Evolutionary conservation across 1,140 invertebrate genomes (phyloP).

Genomic region (Eupristina koningsbergeri): DNA sequence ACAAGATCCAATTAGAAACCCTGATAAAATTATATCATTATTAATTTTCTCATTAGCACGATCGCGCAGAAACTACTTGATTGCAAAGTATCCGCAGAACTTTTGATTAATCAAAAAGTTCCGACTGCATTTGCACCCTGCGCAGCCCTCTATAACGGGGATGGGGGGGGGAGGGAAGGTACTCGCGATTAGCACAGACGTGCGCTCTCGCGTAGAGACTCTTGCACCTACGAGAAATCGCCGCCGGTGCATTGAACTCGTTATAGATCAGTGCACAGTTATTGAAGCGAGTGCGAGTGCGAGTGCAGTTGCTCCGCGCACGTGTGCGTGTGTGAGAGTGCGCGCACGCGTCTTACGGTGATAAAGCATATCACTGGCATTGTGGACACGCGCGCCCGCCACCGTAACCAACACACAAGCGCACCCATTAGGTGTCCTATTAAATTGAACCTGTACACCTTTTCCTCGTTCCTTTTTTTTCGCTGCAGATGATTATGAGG

Average conservation of each 20-base stretch:
- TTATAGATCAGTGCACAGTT: slow-evolving; percentile 50
- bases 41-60: not conserved
- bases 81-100: not conserved
- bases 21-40: not conserved
- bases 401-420: not conserved
- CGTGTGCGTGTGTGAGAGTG: not conserved
- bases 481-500: not conserved
- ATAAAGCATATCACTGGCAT: slow-evolving; percentile 45
- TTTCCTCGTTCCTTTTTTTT: slow-evolving; percentile 23
- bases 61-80: too few relatives aligned
- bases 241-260: slow-evolving; percentile 47
- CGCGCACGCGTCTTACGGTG: not conserved
- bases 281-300: slow-evolving; percentile 7
- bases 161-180: not conserved
- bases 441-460: not conserved
- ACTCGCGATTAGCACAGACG: not conserved
- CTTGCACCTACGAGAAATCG: slow-evolving; percentile 38
- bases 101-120: not conserved
- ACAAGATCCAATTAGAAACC: not conserved
- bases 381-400: not conserved
- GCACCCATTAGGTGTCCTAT: not conserved
- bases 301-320: not conserved
- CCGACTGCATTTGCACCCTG: not conserved
- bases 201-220: not conserved
- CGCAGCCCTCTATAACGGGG: not conserved